Evolutionary conservation across 2,797 vertebrate genomes (phyloP).

Genomic region (Hafferia zeledoni): DNA sequence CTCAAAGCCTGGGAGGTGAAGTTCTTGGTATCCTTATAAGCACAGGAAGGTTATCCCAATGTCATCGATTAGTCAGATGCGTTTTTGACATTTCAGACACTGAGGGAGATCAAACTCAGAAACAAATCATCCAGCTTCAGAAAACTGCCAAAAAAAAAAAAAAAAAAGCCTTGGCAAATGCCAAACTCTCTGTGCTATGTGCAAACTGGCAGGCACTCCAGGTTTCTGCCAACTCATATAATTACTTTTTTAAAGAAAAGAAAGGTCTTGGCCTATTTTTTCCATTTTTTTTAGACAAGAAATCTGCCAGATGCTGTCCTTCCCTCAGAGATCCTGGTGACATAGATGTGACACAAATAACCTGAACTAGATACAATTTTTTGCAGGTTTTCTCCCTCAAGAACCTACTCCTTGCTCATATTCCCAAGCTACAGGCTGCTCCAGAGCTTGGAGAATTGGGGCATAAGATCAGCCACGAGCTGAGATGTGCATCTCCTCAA

Average conservation of each 20-base stretch:
- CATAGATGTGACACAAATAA: not conserved
- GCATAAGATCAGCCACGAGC: not conserved
- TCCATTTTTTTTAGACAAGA: not conserved
- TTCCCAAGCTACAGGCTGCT: not conserved
- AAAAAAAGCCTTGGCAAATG: not conserved
- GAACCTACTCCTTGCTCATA: not conserved
- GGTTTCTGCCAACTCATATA: not conserved
- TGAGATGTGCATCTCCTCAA: not conserved
- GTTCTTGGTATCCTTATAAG: not conserved
- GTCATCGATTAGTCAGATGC: not conserved
- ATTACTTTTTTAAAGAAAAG: not conserved
- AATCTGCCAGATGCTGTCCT: not conserved
- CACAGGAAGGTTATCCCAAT: not conserved
- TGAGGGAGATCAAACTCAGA: not conserved
- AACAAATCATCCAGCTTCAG: constrained; percentile 17
- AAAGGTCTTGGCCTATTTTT: not conserved
- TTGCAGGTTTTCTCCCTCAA: not conserved
- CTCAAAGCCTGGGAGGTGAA: not conserved
- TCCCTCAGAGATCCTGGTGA: not conserved
- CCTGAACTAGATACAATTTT: not conserved
- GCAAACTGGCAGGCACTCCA: not conserved
- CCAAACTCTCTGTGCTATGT: not conserved
- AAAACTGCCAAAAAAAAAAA: not conserved
- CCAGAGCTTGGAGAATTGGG: not conserved
- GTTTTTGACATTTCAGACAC: constrained; percentile 23